Evolutionary conservation across 1,140 invertebrate genomes (phyloP), one percentile per base, ranked within the genome.

Genomic region (Lucilia sericata): DNA sequence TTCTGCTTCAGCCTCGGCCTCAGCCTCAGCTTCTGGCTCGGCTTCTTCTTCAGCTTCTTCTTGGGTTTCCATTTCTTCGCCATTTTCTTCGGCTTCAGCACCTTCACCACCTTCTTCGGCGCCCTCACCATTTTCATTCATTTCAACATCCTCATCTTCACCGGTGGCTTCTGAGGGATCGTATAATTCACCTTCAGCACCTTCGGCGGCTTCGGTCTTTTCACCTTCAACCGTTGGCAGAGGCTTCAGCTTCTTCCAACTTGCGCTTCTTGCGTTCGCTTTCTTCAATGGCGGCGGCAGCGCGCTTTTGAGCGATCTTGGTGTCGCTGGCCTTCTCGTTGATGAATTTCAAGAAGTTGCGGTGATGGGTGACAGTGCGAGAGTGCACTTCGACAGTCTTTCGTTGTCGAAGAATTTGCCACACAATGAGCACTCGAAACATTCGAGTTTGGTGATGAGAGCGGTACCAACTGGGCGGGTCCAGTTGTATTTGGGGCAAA

Each of bases 341-440:
- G 82, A 91, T 89, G 86, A 91, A 91, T 86, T 91, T 91, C 49
- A 92, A 85, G 90, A 93, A 93, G 65, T 93, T 91, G 88, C 93
- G 92, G 86, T 93, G 93, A 87, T 94, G 93, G 25, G 92, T 88
- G 87, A 92, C 93, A 8, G 93, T 94, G 75, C 92, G 90, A 21
- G 93, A 91, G 85, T 94, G 93, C 42, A 94, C 92, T 84, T 92
- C 92, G 2, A 93, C 92, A 1, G 93, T 93, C 78, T 93, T 76
- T 93, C 92, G 12, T 91, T 91, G 85, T 93, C 92, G 81, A 94
- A 93, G 90, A 94, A 93, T 86, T 94, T 93, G 85, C 92, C 92
- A 88, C 94, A 95, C 85, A 94, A 90, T 5, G 91, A 91, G 88
- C 94, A 95, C 86, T 94, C 93, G 34, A 91, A 91, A 87, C 93